Base-by-base conservation (phyloP, 1,140 invertebrate species). In the Drosophila paulistorum region DNA sequence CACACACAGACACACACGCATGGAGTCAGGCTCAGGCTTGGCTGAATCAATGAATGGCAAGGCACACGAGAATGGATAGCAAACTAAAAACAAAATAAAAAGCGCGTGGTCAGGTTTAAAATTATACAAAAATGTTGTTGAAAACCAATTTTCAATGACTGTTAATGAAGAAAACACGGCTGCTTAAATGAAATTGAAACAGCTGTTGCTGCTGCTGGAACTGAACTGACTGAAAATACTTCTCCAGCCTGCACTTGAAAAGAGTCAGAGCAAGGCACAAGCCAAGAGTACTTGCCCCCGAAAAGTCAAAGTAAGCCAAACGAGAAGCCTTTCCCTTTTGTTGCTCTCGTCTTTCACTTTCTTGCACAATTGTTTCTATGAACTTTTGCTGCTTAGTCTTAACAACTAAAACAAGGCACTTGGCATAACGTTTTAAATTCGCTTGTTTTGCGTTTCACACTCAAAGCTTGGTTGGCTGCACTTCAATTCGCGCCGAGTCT, bases 381-480 rank as follows among this genome's bases (percentile, higher is more conserved):
- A 59, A 79, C 79, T 78, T 78, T 69, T 61, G 75, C 75, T 72
- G 80, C 71, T 70, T 78, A 81, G 79, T 76, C 72, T 73, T 67
- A 68, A 67, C 70, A 72, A 80, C 71, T 70, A 71, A 51, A 71
- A 62, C 35, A 62, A 65, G 65, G 67, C 74, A 77, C 77, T 77
- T 71, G 67, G 63, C 30, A 37, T 77, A 45, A 66, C 72, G 60
- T 68, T 77, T 84, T 73, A 68, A 77, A 55, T 73, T 57, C 68
- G 75, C 62, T 70, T 67, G 61, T 76, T 83, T 76, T 74, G 77
- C 74, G 66, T 79, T 87, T 87, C 72, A 76, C 84, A 89, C 83
- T 86, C 71, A 71, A 86, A 77, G 83, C 83, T 80, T 89, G 83
- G 84, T 80, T 89, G 83, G 84, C 74, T 80, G 60, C 84, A 84